Conservation (phyloP, 2,797 vertebrate species). For the Uromys caudimaculatus region DNA sequence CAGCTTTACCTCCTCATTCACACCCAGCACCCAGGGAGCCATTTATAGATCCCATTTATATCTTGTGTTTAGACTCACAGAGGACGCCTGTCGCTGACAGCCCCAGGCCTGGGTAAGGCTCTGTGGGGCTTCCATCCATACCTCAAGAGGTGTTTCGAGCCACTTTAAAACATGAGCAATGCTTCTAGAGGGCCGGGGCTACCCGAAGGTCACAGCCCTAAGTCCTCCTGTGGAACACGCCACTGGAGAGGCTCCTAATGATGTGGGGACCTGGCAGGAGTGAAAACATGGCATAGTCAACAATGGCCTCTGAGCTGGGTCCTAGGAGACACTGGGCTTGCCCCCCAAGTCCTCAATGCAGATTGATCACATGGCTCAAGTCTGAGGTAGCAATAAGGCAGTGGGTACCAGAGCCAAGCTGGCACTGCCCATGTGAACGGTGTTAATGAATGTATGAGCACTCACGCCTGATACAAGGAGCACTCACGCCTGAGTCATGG, state of each 20-base stretch:
- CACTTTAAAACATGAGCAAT: not conserved
- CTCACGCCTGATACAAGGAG: no score
- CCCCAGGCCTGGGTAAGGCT: not conserved
- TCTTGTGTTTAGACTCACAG: not conserved
- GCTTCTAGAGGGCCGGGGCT: not conserved
- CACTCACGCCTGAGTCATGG: rapidly evolving
- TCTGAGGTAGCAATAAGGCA: not conserved
- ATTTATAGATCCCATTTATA: not conserved
- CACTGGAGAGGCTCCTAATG: not conserved
- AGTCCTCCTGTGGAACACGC: not conserved
- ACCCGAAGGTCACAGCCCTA: not conserved
- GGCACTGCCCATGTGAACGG: rapidly evolving
- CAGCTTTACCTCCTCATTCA: not conserved
- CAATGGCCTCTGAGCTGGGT: not conserved
- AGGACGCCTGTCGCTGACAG: not conserved
- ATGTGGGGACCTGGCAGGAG: not conserved
- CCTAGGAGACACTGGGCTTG: not conserved
- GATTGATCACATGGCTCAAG: not conserved
- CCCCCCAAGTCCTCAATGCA: not conserved
- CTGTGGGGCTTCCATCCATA: not conserved
- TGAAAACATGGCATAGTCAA: not conserved
- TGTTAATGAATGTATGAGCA: rapidly evolving
- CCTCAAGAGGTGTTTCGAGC: not conserved
- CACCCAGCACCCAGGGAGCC: not conserved
- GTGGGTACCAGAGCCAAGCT: not conserved